Evolutionary conservation across 2,797 vertebrate species (phyloP), one percentile per base, ranked within the genome.

Genomic region (Aplochiton taeniatus): DNA sequence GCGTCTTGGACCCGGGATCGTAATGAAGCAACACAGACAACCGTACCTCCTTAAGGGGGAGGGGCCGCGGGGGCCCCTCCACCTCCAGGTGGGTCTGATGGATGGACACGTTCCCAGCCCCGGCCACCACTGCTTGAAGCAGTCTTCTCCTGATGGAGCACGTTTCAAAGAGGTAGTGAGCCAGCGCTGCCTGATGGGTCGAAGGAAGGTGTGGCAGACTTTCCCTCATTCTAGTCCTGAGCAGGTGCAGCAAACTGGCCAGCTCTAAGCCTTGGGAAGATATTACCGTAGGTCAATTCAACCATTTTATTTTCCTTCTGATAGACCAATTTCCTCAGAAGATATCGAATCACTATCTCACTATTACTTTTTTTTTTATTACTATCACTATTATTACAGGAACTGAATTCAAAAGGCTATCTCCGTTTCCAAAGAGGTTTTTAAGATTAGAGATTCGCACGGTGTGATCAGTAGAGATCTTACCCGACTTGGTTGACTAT

Each of bases 41-140:
- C 10, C 19, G 63, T 62, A 88, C 85, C 85, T 86, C 50, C n/a
- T 31, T 8, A 0, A 85, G 70, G 59, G 84, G 81, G 46, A 55
- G 65, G 0, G 73, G 73, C 11, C 50, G 65, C 1, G 85, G 79
- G 0, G 87, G 85, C 47, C 79, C 9, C 65, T 83, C 11, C 68
- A 89, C 77, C 69, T 85, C 70, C 73, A 86, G 20, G 4, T 77
- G 74, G 4, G 55, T 20, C 57, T 18, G 78, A 47, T 7, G 0
- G 8, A 57, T 4, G 7, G 73, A 57, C 12, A 44, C 0, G 20
- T 70, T 14, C 0, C 54, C 11, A 1, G 51, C 64, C 49, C 79
- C 63, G 0, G 43, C 0, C 9, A 78, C 56, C 31, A 65, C 78
- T 0, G 73, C 82, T 67, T 73, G 75, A 51, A 83, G 61, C 5